Conservation (phyloP, 2,113 vertebrate genomes). For the Alaudala cheleensis region DNA sequence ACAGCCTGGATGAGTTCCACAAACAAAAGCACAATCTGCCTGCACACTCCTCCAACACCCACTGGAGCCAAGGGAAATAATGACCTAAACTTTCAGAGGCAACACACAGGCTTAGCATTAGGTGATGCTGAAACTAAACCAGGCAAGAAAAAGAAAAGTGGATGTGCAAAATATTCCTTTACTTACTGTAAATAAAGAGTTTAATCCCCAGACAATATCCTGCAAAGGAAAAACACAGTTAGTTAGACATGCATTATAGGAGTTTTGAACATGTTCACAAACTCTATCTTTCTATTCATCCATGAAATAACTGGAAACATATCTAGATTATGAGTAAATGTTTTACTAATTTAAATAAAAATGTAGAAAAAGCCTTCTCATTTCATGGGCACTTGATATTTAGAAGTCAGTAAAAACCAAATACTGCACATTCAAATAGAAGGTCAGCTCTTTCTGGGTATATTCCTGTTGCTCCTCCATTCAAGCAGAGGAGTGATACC, state of each 20-base stretch:
- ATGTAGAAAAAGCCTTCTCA: not conserved
- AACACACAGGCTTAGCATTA: not conserved
- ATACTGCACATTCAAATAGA: not conserved
- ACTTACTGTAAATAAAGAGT: slow-evolving; percentile 99
- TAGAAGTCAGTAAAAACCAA: not conserved
- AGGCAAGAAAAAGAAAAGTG: not conserved
- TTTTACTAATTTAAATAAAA: not conserved
- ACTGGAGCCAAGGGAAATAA: not conserved
- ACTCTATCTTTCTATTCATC: not conserved
- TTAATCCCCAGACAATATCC: slow-evolving; percentile 98
- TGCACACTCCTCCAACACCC: not conserved
- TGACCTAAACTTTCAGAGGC: not conserved
- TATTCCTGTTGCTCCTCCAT: not conserved
- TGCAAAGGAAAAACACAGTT: slow-evolving; percentile 68
- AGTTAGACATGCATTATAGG: not conserved
- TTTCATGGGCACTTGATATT: not conserved
- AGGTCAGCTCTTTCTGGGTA: not conserved
- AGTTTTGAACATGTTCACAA: not conserved
- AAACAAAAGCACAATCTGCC: not conserved
- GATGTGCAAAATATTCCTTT: not conserved
- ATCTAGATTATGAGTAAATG: not conserved
- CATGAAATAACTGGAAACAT: not conserved
- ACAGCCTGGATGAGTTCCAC: not conserved
- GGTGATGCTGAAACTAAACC: not conserved
- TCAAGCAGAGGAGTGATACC: not conserved